Percentiles rank a stretch among this genome's conserved stretches.
Evolutionary conservation across 2,797 vertebrate species (phyloP).

Genomic region (Pangasius djambal): DNA sequence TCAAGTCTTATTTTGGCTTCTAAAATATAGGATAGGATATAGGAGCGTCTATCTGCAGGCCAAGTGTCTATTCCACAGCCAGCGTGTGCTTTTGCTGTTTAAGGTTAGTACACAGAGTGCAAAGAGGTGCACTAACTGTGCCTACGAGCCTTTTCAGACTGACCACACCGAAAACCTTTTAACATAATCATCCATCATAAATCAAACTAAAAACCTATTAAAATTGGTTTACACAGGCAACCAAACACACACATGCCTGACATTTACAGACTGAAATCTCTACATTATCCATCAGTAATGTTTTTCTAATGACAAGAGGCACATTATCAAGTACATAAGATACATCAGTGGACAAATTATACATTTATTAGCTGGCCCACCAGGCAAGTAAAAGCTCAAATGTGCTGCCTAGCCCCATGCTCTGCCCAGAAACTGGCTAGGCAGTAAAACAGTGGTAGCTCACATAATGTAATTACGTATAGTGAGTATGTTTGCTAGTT

Average conservation of each 20-base stretch:
- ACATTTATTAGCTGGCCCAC: background rate
- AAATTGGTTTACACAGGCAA: background rate
- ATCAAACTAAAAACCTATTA: slow-evolving; percentile 3
- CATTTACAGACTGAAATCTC: background rate
- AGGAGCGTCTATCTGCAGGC: background rate
- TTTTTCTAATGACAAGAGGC: background rate
- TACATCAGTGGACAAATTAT: background rate
- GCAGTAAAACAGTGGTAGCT: background rate
- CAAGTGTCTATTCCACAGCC: background rate
- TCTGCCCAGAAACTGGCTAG: background rate
- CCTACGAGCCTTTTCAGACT: background rate
- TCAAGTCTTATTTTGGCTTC: background rate
- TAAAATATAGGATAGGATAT: background rate
- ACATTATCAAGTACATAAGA: background rate
- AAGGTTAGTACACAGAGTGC: background rate
- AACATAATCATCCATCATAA: background rate
- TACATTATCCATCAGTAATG: background rate
- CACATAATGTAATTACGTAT: background rate
- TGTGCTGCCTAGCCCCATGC: background rate
- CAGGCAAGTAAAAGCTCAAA: background rate
- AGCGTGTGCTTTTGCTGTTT: background rate
- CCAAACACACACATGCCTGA: background rate
- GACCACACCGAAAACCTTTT: background rate
- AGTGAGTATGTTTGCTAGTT: background rate
- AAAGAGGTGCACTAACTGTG: background rate